Percentiles rank a stretch among this genome's conserved stretches.
These are phyloP conservation scores for Hippoglossus stenolepis DNA, from an alignment of 2,113 vertebrate genomes.

Conservation along the genomic window DNA sequence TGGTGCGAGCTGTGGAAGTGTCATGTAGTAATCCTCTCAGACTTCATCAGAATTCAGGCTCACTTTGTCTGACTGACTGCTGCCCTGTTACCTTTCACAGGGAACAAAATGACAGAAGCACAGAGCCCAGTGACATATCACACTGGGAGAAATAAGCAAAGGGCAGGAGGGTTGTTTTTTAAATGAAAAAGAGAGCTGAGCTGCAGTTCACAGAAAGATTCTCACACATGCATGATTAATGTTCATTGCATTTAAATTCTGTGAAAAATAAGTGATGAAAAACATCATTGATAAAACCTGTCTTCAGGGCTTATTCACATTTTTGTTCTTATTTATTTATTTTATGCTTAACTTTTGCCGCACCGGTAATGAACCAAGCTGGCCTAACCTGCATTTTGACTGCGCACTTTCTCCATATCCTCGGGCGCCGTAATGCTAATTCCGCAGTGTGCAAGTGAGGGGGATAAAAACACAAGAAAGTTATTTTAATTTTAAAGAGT, in stretches of 20 bases:
- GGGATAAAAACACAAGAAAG: slow-evolving; percentile 53
- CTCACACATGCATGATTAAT: slow-evolving; percentile 38
- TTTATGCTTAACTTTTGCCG: slow-evolving; percentile 54
- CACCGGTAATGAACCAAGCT: slow-evolving; percentile 69
- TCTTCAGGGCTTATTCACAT: slow-evolving; percentile 31
- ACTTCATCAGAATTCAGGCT: slow-evolving; percentile 58
- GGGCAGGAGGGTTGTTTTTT: neutral
- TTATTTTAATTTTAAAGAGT: slow-evolving; percentile 67
- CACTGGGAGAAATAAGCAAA: slow-evolving; percentile 18
- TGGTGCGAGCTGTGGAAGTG: slow-evolving; percentile 54
- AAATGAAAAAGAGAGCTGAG: neutral
- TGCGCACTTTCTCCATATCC: slow-evolving; percentile 47
- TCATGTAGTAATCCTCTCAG: slow-evolving; percentile 70
- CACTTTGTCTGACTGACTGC: slow-evolving; percentile 47
- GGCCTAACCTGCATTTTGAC: slow-evolving; percentile 66
- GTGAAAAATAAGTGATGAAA: slow-evolving; percentile 52
- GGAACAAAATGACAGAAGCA: slow-evolving; percentile 1
- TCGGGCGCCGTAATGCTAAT: slow-evolving; percentile 55
- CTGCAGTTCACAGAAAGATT: slow-evolving; percentile 15
- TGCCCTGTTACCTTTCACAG: slow-evolving; percentile 46
- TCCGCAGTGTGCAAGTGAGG: slow-evolving; percentile 12
- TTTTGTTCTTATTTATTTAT: slow-evolving; percentile 43
- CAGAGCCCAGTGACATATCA: slow-evolving; percentile 2
- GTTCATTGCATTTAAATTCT: slow-evolving; percentile 39
- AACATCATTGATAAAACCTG: slow-evolving; percentile 40